Percentiles rank a stretch among this genome's conserved stretches.
phyloP scores from a whole-genome alignment of 2,888 invertebrate species.

The Gnatocerus cornutus region DNA sequence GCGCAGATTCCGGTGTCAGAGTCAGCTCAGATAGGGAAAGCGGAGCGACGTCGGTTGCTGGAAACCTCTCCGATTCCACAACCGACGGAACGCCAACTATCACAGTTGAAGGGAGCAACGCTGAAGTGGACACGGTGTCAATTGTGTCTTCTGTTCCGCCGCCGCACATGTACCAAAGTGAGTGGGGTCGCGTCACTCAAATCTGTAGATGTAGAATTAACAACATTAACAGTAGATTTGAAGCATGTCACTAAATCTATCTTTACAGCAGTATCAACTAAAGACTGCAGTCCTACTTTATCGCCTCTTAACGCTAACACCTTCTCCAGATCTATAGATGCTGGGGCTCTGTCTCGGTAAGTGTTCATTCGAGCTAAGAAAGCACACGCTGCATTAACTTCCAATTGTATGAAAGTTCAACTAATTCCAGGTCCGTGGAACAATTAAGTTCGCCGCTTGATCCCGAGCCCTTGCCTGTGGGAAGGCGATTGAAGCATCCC shows the following conservation, averaged over 20 bases:
- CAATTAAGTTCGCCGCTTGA: slow-evolving; percentile 88
- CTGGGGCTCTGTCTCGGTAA: slow-evolving; percentile 78
- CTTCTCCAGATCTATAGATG: slow-evolving; percentile 84
- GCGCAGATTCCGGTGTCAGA: slow-evolving; percentile 89
- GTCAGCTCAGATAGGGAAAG: slow-evolving; percentile 88
- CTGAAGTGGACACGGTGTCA: slow-evolving; percentile 82
- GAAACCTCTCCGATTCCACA: slow-evolving; percentile 86
- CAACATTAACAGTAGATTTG: slow-evolving; percentile 31
- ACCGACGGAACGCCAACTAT: slow-evolving; percentile 82
- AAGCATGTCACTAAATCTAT: slow-evolving; percentile 42
- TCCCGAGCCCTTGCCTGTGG: slow-evolving; percentile 74
- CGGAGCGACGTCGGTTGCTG: slow-evolving; percentile 87
- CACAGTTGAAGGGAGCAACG: slow-evolving; percentile 75
- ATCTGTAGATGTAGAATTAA: slow-evolving; percentile 30
- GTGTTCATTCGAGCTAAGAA: slow-evolving; percentile 38
- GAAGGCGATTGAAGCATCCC: slow-evolving; percentile 66
- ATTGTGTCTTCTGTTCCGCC: slow-evolving; percentile 81
- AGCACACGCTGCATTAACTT: slow-evolving; percentile 23
- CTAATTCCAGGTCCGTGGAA: slow-evolving; percentile 79
- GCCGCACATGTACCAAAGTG: slow-evolving; percentile 82
- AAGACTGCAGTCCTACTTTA: slow-evolving; percentile 88
- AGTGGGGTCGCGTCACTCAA: slow-evolving; percentile 63
- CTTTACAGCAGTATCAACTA: slow-evolving; percentile 79
- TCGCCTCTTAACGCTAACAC: slow-evolving; percentile 86
- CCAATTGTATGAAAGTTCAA: slow-evolving; percentile 30